Conservation (phyloP, 1,140 invertebrate genomes). For the Helicoverpa armigera region DNA sequence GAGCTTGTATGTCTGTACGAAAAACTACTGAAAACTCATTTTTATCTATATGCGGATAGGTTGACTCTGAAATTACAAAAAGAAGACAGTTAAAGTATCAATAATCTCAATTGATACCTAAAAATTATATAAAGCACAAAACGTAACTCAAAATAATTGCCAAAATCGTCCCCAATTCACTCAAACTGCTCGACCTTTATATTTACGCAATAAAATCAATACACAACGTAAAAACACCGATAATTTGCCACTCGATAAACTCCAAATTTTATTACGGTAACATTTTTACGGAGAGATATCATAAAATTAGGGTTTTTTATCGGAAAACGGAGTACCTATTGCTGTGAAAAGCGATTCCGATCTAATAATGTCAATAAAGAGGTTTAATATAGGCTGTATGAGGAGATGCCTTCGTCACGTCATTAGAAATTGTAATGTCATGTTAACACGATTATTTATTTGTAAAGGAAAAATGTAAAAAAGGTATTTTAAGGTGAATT, state of each 20-base stretch:
- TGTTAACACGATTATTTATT: conserved; percentile 12
- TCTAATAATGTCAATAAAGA: conserved; percentile 45
- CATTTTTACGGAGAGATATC: conserved; percentile 41
- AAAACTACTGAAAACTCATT: no score
- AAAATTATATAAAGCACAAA: no score
- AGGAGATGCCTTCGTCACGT: conserved; percentile 4
- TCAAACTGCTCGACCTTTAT: conserved; percentile 17
- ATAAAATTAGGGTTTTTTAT: conserved; percentile 44
- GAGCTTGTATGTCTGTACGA: no score
- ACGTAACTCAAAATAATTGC: conserved; percentile 1
- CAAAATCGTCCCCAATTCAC: neutral
- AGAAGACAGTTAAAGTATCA: no score
- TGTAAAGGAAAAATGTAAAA: neutral
- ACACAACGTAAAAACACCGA: conserved; percentile 24
- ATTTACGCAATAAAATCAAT: conserved; percentile 42
- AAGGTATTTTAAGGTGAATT: neutral
- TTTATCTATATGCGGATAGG: no score
- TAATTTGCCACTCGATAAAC: conserved; percentile 50
- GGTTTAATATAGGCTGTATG: conserved; percentile 42
- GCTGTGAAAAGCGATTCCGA: conserved; percentile 3
- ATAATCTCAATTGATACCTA: no score
- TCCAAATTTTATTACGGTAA: conserved; percentile 38
- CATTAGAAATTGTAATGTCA: conserved; percentile 27
- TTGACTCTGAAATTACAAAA: no score
- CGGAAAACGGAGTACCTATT: neutral